These are phyloP conservation scores for Pitta sordida DNA, from an alignment of 2,113 vertebrate species.

Conservation along the genomic window DNA sequence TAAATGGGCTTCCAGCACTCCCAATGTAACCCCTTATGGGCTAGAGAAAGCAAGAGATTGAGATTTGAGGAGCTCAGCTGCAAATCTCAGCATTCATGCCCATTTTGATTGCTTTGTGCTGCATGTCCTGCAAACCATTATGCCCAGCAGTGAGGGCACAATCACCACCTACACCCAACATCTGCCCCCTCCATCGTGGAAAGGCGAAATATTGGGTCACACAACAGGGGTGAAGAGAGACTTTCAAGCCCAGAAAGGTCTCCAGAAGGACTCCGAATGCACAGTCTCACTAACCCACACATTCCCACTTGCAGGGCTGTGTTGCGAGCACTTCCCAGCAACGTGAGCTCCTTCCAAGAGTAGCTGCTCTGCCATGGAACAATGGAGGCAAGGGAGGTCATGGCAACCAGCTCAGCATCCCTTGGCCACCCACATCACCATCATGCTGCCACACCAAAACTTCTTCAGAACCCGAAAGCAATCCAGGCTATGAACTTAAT, in stretches of 20 bases:
- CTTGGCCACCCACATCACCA: not conserved
- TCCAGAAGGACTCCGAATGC: not conserved
- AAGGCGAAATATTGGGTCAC: accelerated
- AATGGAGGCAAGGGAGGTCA: not conserved
- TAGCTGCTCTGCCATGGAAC: not conserved
- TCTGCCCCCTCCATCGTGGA: not conserved
- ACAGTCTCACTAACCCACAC: not conserved
- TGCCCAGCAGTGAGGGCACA: not conserved
- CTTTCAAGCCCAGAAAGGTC: not conserved
- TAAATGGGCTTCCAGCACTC: not conserved
- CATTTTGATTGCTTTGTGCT: too few relatives aligned
- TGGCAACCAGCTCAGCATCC: not conserved
- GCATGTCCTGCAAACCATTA: not conserved
- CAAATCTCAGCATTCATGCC: not conserved
- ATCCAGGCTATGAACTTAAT: not conserved
- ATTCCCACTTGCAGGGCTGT: not conserved
- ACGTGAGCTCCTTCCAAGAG: not conserved
- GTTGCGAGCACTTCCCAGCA: not conserved
- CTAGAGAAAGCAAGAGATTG: not conserved
- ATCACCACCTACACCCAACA: too few relatives aligned
- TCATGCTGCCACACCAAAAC: not conserved
- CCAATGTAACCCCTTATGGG: not conserved
- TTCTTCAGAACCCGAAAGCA: not conserved
- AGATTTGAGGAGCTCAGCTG: not conserved
- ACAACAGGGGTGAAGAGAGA: not conserved